A percentile compares a stretch with the other conserved stretches of the same genome.
phyloP scores from a whole-genome alignment of 2,888 invertebrate genomes.

The Athalia rosae region DNA sequence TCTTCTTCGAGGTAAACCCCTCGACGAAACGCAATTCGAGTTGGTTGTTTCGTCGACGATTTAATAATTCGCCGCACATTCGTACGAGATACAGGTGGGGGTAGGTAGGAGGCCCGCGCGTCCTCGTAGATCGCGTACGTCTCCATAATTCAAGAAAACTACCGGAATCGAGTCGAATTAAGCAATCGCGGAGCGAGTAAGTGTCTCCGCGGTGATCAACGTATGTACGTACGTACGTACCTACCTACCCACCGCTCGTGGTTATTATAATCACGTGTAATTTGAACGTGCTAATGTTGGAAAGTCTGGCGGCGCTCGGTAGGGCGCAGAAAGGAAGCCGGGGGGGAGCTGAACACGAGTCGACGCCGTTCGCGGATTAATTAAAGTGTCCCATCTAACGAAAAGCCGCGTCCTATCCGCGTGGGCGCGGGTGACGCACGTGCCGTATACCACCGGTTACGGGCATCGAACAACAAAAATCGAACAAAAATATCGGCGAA shows the following conservation, averaged over 20 bases:
- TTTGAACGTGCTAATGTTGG: constrained; percentile 23
- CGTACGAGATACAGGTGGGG: neutral
- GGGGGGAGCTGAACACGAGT: neutral
- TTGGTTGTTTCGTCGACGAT: constrained; percentile 8
- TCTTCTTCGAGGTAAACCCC: neutral
- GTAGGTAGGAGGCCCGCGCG: too few relatives aligned
- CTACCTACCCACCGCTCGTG: neutral
- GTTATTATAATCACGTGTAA: constrained; percentile 23
- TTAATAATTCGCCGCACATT: neutral
- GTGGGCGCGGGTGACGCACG: neutral
- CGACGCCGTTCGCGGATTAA: constrained; percentile 25
- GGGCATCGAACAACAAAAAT: neutral
- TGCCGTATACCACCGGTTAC: neutral
- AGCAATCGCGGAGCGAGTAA: constrained; percentile 4
- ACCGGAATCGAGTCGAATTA: constrained; percentile 11
- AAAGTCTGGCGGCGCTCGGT: neutral
- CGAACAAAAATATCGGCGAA: too few relatives aligned
- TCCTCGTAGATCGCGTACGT: neutral
- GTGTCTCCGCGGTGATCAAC: constrained; percentile 17
- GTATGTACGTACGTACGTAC: too few relatives aligned
- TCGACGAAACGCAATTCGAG: neutral
- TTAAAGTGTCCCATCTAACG: constrained; percentile 29
- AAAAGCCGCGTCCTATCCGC: neutral
- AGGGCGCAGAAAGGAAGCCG: neutral
- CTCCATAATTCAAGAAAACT: constrained; percentile 8